A percentile compares a stretch with the other conserved stretches of the same genome.
phyloP scores from a whole-genome alignment of 2,888 invertebrate species.

The Hyposoter didymator region DNA sequence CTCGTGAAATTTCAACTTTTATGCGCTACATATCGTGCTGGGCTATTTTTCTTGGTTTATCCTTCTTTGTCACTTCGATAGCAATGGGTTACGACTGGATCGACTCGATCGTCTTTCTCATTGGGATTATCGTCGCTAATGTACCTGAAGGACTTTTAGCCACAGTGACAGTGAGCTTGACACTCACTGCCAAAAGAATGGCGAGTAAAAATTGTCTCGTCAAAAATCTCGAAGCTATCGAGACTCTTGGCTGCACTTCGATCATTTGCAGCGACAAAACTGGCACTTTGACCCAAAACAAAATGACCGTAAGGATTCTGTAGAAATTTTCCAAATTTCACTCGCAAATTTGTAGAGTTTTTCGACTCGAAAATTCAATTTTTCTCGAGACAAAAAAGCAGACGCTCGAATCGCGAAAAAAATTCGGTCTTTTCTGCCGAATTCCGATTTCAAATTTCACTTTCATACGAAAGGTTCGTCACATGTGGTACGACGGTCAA shows the following conservation, averaged over 20 bases:
- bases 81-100: slow-evolving; percentile 88
- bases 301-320: slow-evolving; percentile 87
- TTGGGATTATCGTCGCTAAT: slow-evolving; percentile 92
- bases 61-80: slow-evolving; percentile 90
- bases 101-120: slow-evolving; percentile 88
- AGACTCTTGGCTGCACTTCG: slow-evolving; percentile 91
- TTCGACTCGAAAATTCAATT: background rate
- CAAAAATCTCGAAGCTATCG: slow-evolving; percentile 92
- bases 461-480: slow-evolving; percentile 85
- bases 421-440: background rate
- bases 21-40: slow-evolving; percentile 89
- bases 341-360: background rate
- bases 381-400: no score
- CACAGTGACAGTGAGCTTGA: slow-evolving; percentile 91
- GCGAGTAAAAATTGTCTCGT: slow-evolving; percentile 91
- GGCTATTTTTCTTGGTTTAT: slow-evolving; percentile 88
- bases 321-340: slow-evolving; percentile 86
- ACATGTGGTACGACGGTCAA: slow-evolving; percentile 86
- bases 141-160: slow-evolving; percentile 92
- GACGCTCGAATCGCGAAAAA: no score
- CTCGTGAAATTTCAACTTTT: slow-evolving; percentile 91
- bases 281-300: slow-evolving; percentile 90
- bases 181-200: slow-evolving; percentile 90
- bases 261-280: slow-evolving; percentile 93
- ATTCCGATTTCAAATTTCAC: background rate